Conservation (phyloP, 2,888 invertebrate species). For the Archips xylosteana region DNA sequence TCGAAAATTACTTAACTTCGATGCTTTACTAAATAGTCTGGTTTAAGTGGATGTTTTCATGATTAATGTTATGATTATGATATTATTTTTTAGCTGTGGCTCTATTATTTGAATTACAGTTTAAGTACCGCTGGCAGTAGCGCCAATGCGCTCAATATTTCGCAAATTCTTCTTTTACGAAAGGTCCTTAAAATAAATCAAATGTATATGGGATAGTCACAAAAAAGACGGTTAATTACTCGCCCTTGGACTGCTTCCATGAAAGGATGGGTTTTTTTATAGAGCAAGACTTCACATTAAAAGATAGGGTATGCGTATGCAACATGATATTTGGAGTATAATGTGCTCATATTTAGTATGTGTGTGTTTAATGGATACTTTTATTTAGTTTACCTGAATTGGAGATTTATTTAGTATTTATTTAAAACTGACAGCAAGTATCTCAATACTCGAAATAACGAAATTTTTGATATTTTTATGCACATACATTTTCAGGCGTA, state of each 20-base stretch:
- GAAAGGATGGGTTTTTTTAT: conserved; percentile 76
- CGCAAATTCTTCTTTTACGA: conserved; percentile 82
- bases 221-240: conserved; percentile 84
- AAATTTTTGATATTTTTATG: too few species aligned
- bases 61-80: neutral
- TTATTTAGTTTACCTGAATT: too few species aligned
- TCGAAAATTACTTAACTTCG: too few species aligned
- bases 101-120: conserved; percentile 44
- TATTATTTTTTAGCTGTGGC: neutral
- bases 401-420: too few species aligned
- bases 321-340: conserved; percentile 44
- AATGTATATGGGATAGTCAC: conserved; percentile 78
- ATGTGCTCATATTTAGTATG: conserved; percentile 17
- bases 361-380: neutral
- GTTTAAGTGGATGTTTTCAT: too few species aligned
- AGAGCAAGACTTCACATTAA: conserved; percentile 46
- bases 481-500: too few species aligned
- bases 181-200: conserved; percentile 83
- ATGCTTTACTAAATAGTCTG: too few species aligned
- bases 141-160: conserved; percentile 78
- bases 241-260: conserved; percentile 69
- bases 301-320: conserved; percentile 45
- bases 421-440: too few species aligned
- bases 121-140: conserved; percentile 63
- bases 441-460: too few species aligned